phyloP scores from a whole-genome alignment of 1,140 invertebrate species.

The Oscheius sp. region DNA sequence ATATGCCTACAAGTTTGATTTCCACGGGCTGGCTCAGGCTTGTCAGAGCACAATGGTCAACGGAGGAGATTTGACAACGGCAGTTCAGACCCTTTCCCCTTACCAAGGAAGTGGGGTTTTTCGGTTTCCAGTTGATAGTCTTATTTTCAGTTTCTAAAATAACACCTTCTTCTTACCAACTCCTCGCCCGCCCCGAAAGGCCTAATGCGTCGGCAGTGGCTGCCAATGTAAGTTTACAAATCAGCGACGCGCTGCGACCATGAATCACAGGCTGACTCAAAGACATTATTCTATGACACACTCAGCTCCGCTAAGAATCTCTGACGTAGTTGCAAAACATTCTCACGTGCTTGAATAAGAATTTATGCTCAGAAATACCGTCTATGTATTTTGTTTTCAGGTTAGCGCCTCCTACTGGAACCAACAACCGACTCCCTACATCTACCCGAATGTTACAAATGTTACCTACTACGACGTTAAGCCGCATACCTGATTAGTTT shows the following conservation, averaged over 20 bases:
- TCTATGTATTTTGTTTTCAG: neutral
- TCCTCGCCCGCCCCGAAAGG: neutral
- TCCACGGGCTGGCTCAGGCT: slow-evolving; percentile 62
- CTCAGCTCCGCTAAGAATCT: neutral
- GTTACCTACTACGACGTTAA: slow-evolving; percentile 2
- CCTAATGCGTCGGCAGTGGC: neutral
- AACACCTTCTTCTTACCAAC: neutral
- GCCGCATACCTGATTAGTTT: neutral
- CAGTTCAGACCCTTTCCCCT: neutral
- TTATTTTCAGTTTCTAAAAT: neutral
- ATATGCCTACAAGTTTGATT: slow-evolving; percentile 65
- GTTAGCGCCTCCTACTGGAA: neutral
- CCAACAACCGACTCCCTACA: neutral
- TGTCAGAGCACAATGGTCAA: slow-evolving; percentile 42
- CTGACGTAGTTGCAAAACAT: neutral
- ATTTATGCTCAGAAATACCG: neutral
- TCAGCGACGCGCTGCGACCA: too few relatives aligned
- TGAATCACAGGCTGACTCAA: too few relatives aligned
- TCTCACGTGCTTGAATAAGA: neutral
- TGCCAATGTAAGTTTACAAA: neutral
- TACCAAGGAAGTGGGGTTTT: neutral
- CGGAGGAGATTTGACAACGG: neutral
- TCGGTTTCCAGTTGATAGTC: neutral
- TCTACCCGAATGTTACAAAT: neutral
- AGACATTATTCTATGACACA: too few relatives aligned